Evolutionary conservation across 2,888 invertebrate genomes (phyloP).

Genomic region (Gonocerus acuteangulatus): DNA sequence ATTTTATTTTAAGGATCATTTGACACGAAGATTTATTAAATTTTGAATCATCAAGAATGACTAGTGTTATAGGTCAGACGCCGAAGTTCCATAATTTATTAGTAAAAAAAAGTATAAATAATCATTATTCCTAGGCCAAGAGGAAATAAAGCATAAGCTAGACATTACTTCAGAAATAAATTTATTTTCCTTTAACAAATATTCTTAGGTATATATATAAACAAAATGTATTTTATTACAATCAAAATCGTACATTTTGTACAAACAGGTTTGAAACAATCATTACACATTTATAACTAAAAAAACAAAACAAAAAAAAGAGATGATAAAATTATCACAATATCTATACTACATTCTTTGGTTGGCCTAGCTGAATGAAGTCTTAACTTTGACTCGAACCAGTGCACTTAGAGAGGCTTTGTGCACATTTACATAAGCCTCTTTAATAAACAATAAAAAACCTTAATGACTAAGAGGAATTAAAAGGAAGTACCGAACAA

Average conservation of each 20-base stretch:
- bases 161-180: no score
- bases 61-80: no score
- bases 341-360: constrained; percentile 31
- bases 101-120: no score
- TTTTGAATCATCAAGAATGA: no score
- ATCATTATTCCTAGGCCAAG: no score
- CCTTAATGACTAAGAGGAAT: neutral
- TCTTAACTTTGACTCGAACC: constrained; percentile 18
- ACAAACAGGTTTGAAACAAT: neutral
- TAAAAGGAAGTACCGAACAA: neutral
- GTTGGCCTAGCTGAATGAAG: constrained; percentile 34
- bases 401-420: constrained; percentile 31
- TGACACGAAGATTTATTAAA: no score
- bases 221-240: neutral
- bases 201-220: no score
- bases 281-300: neutral
- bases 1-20: no score
- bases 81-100: no score
- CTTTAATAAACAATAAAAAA: constrained; percentile 25
- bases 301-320: neutral
- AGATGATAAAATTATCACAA: constrained; percentile 22
- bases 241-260: neutral
- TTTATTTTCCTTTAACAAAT: no score
- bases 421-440: constrained; percentile 31
- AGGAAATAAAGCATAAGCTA: no score